A percentile compares a stretch with the other conserved stretches of the same genome.
Conservation (phyloP, 2,113 vertebrate genomes). For the Benthochromis sp. region DNA sequence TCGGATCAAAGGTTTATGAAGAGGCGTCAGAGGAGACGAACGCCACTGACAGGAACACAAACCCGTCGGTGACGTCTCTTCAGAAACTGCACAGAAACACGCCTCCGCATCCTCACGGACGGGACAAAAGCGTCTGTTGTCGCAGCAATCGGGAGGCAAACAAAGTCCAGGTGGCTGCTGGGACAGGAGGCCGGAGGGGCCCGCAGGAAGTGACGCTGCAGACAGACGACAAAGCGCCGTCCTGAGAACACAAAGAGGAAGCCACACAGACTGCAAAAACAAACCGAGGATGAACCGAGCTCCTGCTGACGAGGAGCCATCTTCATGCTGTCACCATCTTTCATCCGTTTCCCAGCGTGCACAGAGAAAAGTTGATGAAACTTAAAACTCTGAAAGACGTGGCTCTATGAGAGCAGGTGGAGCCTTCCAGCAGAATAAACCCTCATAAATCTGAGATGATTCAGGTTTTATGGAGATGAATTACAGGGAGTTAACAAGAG, state of each 20-base stretch:
- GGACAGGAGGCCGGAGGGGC: not conserved
- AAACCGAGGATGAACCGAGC: not conserved
- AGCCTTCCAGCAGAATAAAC: not conserved
- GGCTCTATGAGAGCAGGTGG: fast-evolving
- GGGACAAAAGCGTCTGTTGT: constrained; percentile 12
- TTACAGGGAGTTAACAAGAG: not conserved
- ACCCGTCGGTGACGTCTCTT: not conserved
- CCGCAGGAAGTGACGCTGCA: not conserved
- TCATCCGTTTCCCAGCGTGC: not conserved
- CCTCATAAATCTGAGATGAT: not conserved
- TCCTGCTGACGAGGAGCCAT: not conserved
- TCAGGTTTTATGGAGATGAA: not conserved
- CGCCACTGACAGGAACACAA: not conserved
- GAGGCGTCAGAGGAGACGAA: not conserved
- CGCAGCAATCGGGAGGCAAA: not conserved
- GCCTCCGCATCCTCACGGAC: not conserved
- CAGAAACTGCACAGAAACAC: not conserved
- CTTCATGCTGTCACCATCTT: not conserved
- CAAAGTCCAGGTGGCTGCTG: not conserved
- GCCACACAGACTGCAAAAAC: not conserved
- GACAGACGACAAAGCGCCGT: not conserved
- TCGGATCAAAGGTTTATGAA: not conserved
- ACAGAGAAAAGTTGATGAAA: not conserved
- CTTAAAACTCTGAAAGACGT: not conserved
- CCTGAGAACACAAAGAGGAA: not conserved